phyloP scores from a whole-genome alignment of 2,888 invertebrate genomes.

The Heliconius hortense region DNA sequence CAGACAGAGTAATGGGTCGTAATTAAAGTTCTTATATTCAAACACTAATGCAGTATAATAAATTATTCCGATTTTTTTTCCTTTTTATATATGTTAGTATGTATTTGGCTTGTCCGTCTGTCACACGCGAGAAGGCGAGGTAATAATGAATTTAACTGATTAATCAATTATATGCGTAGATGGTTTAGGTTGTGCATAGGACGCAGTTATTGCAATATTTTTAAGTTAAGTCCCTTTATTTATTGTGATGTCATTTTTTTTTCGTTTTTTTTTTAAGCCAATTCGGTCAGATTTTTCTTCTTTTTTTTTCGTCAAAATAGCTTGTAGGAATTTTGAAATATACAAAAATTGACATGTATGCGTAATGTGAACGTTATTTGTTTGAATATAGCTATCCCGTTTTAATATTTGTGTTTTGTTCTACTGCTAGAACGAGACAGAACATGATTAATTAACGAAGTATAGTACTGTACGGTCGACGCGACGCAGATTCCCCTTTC shows the following conservation, averaged over 20 bases:
- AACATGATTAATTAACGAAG: background rate
- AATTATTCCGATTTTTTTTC: background rate
- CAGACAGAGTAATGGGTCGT: background rate
- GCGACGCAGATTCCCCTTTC: background rate
- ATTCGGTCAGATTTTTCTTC: constrained; percentile 22
- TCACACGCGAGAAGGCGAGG: background rate
- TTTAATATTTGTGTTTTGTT: constrained; percentile 3
- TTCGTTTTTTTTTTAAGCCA: constrained; percentile 42
- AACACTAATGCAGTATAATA: background rate
- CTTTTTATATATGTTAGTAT: background rate
- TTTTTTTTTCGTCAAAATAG: constrained; percentile 7
- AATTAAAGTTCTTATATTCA: background rate
- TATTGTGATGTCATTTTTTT: constrained; percentile 67
- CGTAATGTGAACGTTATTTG: constrained; percentile 5
- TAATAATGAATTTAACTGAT: constrained; percentile 24
- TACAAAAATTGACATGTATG: constrained; percentile 14
- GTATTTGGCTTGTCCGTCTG: constrained; percentile 18
- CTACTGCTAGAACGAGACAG: background rate
- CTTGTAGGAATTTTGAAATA: background rate
- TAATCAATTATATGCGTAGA: constrained; percentile 21
- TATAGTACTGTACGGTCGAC: background rate
- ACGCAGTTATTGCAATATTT: constrained; percentile 52
- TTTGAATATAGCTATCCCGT: constrained; percentile 5
- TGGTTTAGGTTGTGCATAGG: constrained; percentile 64
- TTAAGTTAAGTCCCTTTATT: constrained; percentile 62